A percentile compares a stretch with the other conserved stretches of the same genome.
Evolutionary conservation across 2,113 vertebrate species (phyloP).

Genomic region (Mystacornis crossleyi): DNA sequence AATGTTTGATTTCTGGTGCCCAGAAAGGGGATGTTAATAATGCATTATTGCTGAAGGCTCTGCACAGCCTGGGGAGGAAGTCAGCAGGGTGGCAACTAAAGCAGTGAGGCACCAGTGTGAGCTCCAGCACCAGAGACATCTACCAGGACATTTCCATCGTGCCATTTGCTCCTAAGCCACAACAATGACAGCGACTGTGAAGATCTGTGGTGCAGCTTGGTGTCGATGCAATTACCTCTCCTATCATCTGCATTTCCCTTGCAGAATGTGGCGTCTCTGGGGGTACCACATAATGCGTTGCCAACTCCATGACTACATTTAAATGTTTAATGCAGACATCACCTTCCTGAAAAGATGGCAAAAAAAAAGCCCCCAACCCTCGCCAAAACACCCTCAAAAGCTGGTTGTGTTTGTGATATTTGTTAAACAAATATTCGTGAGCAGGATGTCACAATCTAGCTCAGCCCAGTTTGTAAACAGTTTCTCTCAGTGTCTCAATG

Average conservation of each 20-base stretch:
- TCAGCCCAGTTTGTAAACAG: neutral
- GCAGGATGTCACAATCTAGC: neutral
- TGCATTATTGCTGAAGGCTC: slow-evolving; percentile 10
- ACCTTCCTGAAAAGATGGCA: neutral
- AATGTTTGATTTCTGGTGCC: slow-evolving; percentile 42
- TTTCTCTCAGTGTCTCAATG: rapidly evolving
- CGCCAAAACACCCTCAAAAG: neutral
- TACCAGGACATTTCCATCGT: neutral
- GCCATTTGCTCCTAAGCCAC: neutral
- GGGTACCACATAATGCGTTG: neutral
- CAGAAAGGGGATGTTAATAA: slow-evolving; percentile 14
- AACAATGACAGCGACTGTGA: neutral
- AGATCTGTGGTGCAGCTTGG: neutral
- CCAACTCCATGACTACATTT: too few species aligned
- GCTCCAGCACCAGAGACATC: neutral
- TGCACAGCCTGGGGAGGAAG: neutral
- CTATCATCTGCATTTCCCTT: neutral
- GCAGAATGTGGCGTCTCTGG: neutral
- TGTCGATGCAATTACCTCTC: neutral
- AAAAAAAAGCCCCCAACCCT: rapidly evolving
- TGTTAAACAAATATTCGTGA: neutral
- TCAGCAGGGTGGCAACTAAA: neutral
- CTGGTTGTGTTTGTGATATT: neutral
- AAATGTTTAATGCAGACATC: neutral
- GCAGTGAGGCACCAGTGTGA: neutral